Evolutionary conservation across 1,140 invertebrate species (phyloP).

Genomic region (Harpegnathos saltator): DNA sequence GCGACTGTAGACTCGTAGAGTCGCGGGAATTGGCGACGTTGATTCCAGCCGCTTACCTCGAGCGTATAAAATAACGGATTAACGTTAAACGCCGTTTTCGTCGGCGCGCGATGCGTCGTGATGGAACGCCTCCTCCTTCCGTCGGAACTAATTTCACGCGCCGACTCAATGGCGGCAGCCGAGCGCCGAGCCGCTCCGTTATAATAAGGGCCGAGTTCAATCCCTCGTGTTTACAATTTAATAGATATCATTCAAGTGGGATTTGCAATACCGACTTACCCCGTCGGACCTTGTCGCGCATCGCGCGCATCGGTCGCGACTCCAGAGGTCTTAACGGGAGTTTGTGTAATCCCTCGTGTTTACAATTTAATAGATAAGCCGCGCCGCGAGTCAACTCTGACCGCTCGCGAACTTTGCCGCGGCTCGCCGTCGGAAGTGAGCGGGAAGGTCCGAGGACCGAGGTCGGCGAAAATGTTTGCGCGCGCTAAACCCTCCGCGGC

Average conservation of each 20-base stretch:
- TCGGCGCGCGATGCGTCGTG: neutral
- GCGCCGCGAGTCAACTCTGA: neutral
- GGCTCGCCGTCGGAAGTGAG: neutral
- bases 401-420: neutral
- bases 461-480: too few species aligned
- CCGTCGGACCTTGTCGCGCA: neutral
- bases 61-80: constrained; percentile 8
- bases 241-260: constrained; percentile 33
- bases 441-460: too few species aligned
- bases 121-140: constrained; percentile 10
- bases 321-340: neutral
- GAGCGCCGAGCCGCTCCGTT: too few species aligned
- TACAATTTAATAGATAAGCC: constrained; percentile 18
- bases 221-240: constrained; percentile 34
- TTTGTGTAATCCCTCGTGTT: neutral
- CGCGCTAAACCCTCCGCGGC: too few species aligned
- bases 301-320: neutral
- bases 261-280: constrained; percentile 36
- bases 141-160: constrained; percentile 1
- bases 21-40: neutral
- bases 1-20: neutral
- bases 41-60: neutral
- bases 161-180: constrained; percentile 15
- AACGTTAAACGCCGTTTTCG: neutral
- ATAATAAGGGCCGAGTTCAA: constrained; percentile 24